These are phyloP conservation scores for Oreochromis spilurus DNA, from an alignment of 2,113 vertebrate species.

Conservation along the genomic window DNA sequence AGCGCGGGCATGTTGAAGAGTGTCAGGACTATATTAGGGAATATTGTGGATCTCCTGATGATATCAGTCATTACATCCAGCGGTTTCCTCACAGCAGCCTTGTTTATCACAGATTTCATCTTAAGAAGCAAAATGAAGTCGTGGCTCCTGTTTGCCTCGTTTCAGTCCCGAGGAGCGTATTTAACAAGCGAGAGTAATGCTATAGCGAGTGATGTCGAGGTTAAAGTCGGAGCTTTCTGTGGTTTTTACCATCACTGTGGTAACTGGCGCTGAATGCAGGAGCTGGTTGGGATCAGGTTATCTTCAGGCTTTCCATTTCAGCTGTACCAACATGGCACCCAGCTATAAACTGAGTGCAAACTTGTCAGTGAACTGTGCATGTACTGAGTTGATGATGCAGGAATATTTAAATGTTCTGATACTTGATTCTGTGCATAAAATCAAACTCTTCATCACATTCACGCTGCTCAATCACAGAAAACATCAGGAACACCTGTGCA, in stretches of 20 bases:
- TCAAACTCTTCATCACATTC: background rate
- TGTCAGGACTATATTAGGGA: background rate
- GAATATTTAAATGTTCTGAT: background rate
- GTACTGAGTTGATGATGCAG: background rate
- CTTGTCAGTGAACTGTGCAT: background rate
- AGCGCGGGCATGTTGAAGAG: rapidly evolving
- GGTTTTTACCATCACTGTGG: rapidly evolving
- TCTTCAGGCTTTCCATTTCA: background rate
- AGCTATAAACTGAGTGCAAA: background rate
- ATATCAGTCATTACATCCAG: background rate
- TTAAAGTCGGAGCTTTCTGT: background rate
- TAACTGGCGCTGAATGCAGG: background rate
- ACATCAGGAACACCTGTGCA: background rate
- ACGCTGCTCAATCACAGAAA: background rate
- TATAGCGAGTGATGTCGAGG: rapidly evolving
- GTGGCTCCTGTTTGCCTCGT: background rate
- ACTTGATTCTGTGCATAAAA: background rate
- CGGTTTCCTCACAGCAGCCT: background rate
- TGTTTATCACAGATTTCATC: background rate
- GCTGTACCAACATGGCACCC: background rate
- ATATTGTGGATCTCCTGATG: rapidly evolving
- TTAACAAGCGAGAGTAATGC: rapidly evolving
- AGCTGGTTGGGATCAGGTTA: background rate
- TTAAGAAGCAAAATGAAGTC: rapidly evolving
- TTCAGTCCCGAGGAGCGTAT: background rate